These are phyloP conservation scores for Holocentrus rufus DNA, from an alignment of 2,797 vertebrate genomes.

Conservation along the genomic window DNA sequence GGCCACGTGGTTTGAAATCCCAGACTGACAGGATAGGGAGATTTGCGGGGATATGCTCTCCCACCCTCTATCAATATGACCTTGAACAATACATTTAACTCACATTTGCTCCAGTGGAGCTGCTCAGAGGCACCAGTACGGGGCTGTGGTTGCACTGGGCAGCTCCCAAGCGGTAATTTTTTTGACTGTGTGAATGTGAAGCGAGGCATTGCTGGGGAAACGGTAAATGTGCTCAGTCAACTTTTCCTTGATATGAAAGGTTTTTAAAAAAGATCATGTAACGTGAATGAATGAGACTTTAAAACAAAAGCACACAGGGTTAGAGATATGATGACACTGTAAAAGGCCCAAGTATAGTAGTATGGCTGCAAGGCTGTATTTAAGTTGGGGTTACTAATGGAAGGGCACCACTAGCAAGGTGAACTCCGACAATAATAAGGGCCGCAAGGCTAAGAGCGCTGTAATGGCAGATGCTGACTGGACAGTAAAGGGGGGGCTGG, in stretches of 20 bases:
- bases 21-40: slow-evolving; percentile 17
- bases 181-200: neutral
- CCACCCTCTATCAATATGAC: slow-evolving; percentile 33
- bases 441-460: slow-evolving; percentile 53
- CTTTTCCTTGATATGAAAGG: neutral
- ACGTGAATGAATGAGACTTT: slow-evolving; percentile 6
- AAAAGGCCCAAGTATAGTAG: slow-evolving; percentile 28
- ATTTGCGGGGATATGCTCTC: neutral
- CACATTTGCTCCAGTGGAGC: slow-evolving; percentile 2
- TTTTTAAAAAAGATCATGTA: neutral
- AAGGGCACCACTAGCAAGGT: slow-evolving; percentile 61
- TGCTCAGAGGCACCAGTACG: slow-evolving; percentile 14
- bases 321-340: slow-evolving; percentile 41
- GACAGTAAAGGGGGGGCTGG: slow-evolving; percentile 13
- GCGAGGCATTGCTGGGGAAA: slow-evolving; percentile 1
- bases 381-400: slow-evolving; percentile 67
- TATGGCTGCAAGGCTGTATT: slow-evolving; percentile 42
- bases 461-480: slow-evolving; percentile 43
- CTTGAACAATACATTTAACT: slow-evolving; percentile 49
- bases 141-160: slow-evolving; percentile 8
- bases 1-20: slow-evolving; percentile 4
- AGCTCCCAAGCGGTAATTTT: slow-evolving; percentile 11
- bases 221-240: slow-evolving; percentile 7
- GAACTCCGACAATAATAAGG: slow-evolving; percentile 42
- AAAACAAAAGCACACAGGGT: slow-evolving; percentile 17